Conservation (phyloP, 2,797 vertebrate genomes). For the Sebastiscus albofasciatus region DNA sequence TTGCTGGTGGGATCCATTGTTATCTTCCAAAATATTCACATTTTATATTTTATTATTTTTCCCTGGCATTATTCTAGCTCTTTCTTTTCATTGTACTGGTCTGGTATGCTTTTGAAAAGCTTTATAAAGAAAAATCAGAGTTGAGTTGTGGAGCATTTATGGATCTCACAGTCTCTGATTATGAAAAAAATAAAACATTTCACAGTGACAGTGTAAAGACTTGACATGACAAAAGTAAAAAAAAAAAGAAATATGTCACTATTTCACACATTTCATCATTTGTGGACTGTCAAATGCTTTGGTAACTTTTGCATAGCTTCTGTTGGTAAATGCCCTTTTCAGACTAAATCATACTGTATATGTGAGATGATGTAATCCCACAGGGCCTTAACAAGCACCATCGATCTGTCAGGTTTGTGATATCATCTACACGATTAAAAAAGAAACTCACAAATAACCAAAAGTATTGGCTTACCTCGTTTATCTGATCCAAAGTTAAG, state of each 20-base stretch:
- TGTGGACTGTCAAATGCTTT: slow-evolving; percentile 53
- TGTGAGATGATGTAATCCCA: slow-evolving; percentile 41
- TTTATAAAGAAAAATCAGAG: slow-evolving; percentile 26
- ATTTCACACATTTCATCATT: slow-evolving; percentile 35
- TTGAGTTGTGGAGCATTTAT: neutral
- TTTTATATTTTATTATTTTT: neutral
- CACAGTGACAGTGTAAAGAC: slow-evolving; percentile 23
- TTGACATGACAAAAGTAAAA: slow-evolving; percentile 14
- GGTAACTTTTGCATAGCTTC: slow-evolving; percentile 34
- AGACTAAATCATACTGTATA: slow-evolving; percentile 35
- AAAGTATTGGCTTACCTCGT: slow-evolving; percentile 86
- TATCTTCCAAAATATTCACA: neutral
- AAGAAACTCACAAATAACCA: slow-evolving; percentile 74
- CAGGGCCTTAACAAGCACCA: slow-evolving; percentile 59
- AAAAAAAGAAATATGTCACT: slow-evolving; percentile 8
- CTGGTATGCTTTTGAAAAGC: slow-evolving; percentile 38
- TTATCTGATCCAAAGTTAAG: slow-evolving; percentile 88
- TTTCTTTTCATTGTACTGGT: neutral
- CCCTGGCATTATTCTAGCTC: neutral
- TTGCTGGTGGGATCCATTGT: neutral
- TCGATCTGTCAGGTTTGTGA: slow-evolving; percentile 49
- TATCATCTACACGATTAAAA: slow-evolving; percentile 42
- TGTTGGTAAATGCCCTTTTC: slow-evolving; percentile 77
- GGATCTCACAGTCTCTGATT: slow-evolving; percentile 3
- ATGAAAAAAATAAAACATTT: slow-evolving; percentile 38